Base-by-base conservation (phyloP, 2,888 invertebrate species). In the Aproaerema taeniolella region DNA sequence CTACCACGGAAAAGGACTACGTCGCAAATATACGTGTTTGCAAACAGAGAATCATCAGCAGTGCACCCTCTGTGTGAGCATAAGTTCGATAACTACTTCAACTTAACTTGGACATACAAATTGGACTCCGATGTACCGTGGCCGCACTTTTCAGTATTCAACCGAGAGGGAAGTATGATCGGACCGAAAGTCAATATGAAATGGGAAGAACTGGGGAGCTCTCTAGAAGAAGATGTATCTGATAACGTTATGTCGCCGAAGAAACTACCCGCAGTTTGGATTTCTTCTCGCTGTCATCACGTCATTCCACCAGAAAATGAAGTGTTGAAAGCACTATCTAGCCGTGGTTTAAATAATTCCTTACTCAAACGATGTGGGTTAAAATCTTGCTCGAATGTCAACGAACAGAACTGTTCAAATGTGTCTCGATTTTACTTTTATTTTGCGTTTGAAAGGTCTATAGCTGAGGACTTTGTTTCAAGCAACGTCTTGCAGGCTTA, bases 381-480 rank as follows among this genome's bases (percentile, higher is more conserved):
- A n/a, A 26, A n/a, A 3, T 3, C 8, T 26, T 26, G 3, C 26
- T 20, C 8, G 20, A 6, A 20, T 8, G 4, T 20, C 20, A 8
- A 20, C 4, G n/a, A 10, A n/a, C n/a, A 5, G 26, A 8, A n/a
- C 26, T 26, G 3, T 5, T n/a, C 26, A 26, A n/a, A 26, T 26
- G 2, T 78, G 2, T 51, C 65, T 36, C 52, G 31, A 5, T 77
- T 78, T 46, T 74, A 65, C 45, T 79, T 79, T 39, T 79, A 76
- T 49, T 55, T 79, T 6, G 57, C 77, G 0, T 72, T 79, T 36
- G 78, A 79, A 44, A 78, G 77, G 43, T 67, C 78, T 0, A 59
- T 70, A 5, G 57, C 56, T 17, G 60, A 64, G 37, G 77, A 78
- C 46, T 78, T 77, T 33, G 78, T 78, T 1, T 56, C 55, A n/a